Conservation (phyloP, 2,113 vertebrate genomes). For the Erythrolamprus reginae region DNA sequence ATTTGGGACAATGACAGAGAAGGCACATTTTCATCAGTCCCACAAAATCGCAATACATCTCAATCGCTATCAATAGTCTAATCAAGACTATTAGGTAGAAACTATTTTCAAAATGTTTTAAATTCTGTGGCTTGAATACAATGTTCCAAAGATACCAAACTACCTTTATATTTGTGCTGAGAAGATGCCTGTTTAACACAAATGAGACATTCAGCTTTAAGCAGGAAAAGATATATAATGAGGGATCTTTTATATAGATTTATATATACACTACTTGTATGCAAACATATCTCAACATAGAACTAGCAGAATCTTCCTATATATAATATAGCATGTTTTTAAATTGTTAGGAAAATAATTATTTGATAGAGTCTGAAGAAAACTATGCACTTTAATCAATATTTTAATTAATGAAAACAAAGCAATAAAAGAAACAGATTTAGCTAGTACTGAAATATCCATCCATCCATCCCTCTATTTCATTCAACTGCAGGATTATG, state of each 20-base stretch:
- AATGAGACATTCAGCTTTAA: neutral
- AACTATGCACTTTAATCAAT: neutral
- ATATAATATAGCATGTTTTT: neutral
- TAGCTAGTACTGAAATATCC: neutral
- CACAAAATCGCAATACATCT: neutral
- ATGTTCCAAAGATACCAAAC: neutral
- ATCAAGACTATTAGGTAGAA: no score
- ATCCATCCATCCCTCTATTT: neutral
- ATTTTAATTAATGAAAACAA: neutral
- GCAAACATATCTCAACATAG: neutral
- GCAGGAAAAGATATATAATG: neutral
- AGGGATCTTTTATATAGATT: neutral
- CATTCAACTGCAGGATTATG: no score
- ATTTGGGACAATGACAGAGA: neutral
- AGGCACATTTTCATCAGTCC: neutral
- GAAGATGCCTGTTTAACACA: neutral
- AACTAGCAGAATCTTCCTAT: neutral
- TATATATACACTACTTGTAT: neutral
- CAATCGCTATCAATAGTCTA: neutral
- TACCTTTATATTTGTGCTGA: neutral
- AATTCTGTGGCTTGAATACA: neutral
- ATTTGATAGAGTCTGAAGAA: neutral
- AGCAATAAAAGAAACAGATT: neutral
- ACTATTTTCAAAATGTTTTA: neutral
- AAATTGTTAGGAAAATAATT: neutral